Percentiles rank a stretch among this genome's conserved stretches.
phyloP scores from a whole-genome alignment of 2,113 vertebrate species.

The Rattus rattus region DNA sequence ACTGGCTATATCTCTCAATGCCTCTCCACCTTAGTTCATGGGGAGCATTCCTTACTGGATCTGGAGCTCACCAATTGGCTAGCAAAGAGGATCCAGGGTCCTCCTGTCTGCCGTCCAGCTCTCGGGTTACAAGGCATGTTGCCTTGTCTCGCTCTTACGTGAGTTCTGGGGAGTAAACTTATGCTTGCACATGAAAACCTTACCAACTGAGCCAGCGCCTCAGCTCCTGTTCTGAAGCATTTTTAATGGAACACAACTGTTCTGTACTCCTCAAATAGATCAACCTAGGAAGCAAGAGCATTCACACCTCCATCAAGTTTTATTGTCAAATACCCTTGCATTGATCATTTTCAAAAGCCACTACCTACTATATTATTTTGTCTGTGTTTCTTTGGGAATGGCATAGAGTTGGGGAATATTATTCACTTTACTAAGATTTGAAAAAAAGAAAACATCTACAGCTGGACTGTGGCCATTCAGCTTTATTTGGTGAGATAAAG shows the following conservation, averaged over 20 bases:
- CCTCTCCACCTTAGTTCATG: neutral
- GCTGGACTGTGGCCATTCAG: neutral
- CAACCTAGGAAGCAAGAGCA: neutral
- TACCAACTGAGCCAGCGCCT: neutral
- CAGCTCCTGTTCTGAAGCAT: neutral
- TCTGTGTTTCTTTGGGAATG: neutral
- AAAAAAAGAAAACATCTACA: slow-evolving; percentile 22
- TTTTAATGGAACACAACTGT: neutral
- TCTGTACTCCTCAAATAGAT: slow-evolving; percentile 18
- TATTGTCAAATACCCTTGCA: neutral
- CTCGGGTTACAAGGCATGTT: neutral
- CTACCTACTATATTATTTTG: neutral
- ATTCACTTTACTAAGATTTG: slow-evolving; percentile 45
- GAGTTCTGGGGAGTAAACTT: neutral
- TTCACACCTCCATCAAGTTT: neutral
- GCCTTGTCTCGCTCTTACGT: neutral
- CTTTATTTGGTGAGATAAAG: slow-evolving; percentile 44
- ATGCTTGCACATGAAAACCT: neutral
- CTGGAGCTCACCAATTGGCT: neutral
- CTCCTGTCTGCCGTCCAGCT: neutral
- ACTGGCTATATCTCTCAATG: neutral
- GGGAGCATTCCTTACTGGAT: neutral
- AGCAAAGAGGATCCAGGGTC: too few relatives aligned
- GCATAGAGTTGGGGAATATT: neutral
- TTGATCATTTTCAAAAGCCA: neutral